Base-by-base conservation (phyloP, 2,888 invertebrate genomes). In the Euspilapteryx auroguttella region DNA sequence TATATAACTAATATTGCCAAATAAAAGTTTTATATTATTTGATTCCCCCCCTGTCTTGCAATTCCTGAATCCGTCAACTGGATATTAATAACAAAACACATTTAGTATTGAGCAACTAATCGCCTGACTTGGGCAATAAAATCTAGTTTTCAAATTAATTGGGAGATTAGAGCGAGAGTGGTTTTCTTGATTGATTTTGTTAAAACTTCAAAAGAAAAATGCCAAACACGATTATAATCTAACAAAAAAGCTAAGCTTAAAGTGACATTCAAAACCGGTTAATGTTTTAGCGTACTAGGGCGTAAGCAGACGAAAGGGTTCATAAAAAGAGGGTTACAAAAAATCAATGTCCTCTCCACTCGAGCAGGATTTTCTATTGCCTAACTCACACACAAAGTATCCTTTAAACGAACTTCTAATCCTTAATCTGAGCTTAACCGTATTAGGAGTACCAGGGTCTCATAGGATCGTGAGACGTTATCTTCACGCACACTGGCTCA, bases 391-490 rank as follows among this genome's bases (percentile, higher is more conserved):
- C 20, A 20, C 6, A 20, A 7, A 7, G 9, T 5, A 20, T 7
- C 20, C 20, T 7, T 7, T 20, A 7, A 20, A 8, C 8, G 20
- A 20, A 20, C 20, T 28, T 28, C 28, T 28, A 28, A 28, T 28
- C 28, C 28, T 28, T 28, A 28, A 28, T 28, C 28, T 22, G 11
- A 28, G 28, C 28, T 28, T 23, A 28, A 17, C 9, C n/a, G 24
- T 24, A n/a, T 29, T 29, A 29, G 29, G 24, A 29, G 29, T 29
- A 29, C 29, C 14, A 29, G 29, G 29, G 12, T 5, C 8, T 9
- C 29, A 29, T 10, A 29, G 22, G 24, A 24, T 12, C n/a, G 6
- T 5, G 24, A 12, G 23, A 28, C 24, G 12, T 15, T 29, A 14
- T 28, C 15, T 28, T 14, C 14, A 21, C 21, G 22, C 21, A 22